Evolutionary conservation across 2,797 vertebrate species (phyloP), one percentile per base, ranked within the genome.

Genomic region (Peromyscus nudipes): DNA sequence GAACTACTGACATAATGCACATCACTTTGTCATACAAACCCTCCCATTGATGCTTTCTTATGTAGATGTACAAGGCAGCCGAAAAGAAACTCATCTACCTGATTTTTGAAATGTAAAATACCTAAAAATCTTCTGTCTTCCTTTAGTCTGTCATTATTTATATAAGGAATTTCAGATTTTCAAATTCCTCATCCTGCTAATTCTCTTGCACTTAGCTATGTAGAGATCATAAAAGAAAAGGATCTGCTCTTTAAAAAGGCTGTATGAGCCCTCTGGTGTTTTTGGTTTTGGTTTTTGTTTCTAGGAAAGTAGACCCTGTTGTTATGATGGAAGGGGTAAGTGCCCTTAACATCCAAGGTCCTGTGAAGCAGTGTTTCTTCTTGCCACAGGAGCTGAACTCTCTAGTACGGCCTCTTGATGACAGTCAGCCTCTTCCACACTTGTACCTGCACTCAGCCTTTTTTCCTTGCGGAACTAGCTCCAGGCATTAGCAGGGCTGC

Each of bases 151-250:
- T 83, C 46, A 79, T 89, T 79, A 89, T 79, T 92, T 90, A 60
- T 19, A 43, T 88, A 82, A 89, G 49, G 21, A 95, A 88, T 91
- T 79, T 87, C 73, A 84, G 49, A 69, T 92, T 93, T 96, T 94
- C 88, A 88, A 34, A 79, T 69, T 31, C 49, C 43, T 91, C 71
- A 69, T 73, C 19, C 79, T 97, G 60, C 31, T 88, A 86, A 91
- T 95, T 84, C 23, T 93, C 88, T 88, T 55, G 43, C 52, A 62
- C 85, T 91, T 88, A 52, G 60, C 25, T 82, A 37, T 25, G 67
- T 43, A 92, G 77, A 76, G 81, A 60, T 96, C 55, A 67, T 95
- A 76, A 91, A 95, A 88, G 13, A 62, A 27, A 75, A 76, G 52
- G 91, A 67, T 40, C 21, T 88, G 21, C 81, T 46, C 84, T 89